Conservation (phyloP, 1,140 invertebrate genomes). For the Nephila pilipes region DNA sequence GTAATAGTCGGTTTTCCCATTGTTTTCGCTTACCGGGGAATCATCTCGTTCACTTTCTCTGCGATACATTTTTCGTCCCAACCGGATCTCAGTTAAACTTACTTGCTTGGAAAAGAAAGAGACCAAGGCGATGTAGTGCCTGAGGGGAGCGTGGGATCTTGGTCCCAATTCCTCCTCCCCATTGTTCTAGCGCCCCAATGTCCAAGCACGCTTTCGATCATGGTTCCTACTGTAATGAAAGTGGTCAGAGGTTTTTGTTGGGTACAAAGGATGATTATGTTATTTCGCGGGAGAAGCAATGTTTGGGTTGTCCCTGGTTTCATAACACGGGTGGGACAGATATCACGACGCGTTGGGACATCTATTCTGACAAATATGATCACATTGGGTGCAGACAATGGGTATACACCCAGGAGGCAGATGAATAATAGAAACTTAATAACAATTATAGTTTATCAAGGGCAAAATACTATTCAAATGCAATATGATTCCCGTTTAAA, state of each 20-base stretch:
- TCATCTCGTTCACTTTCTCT: not conserved
- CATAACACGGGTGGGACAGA: not conserved
- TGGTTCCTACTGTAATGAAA: constrained; percentile 14
- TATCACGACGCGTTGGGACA: not conserved
- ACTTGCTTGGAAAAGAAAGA: too few species aligned
- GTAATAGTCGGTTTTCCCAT: constrained; percentile 3
- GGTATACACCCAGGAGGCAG: not conserved
- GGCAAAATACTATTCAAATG: too few species aligned
- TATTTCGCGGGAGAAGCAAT: not conserved
- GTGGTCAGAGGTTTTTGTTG: constrained; percentile 2
- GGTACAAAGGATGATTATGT: constrained; percentile 48
- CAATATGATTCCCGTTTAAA: too few species aligned
- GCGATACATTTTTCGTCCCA: not conserved
- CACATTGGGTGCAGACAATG: not conserved
- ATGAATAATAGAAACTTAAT: not conserved
- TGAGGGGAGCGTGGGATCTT: not conserved
- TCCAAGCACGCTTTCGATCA: not conserved
- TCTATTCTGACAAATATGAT: not conserved
- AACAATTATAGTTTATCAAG: not conserved
- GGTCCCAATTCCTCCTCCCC: constrained; percentile 1
- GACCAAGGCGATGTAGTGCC: not conserved
- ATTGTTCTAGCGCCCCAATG: not conserved
- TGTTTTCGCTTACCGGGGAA: not conserved
- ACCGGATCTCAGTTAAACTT: not conserved
- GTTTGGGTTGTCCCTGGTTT: not conserved